These are phyloP conservation scores for Psylliodes chrysocephalus DNA, from an alignment of 2,888 invertebrate genomes.

Conservation along the genomic window DNA sequence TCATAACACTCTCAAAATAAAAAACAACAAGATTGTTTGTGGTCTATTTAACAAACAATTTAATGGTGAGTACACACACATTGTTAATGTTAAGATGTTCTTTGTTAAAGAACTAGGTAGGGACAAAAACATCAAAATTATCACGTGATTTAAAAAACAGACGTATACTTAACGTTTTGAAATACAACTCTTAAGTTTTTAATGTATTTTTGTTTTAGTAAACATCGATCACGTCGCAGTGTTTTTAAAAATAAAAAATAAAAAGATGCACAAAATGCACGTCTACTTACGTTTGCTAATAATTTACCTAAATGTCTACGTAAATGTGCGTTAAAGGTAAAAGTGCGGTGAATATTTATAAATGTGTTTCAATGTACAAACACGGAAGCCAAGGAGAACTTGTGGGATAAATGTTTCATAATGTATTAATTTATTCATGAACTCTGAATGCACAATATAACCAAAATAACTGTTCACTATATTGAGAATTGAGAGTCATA, in stretches of 20 bases:
- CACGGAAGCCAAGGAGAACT: too few species aligned
- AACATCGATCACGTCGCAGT: not conserved
- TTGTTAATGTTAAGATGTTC: not conserved
- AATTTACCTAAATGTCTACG: not conserved
- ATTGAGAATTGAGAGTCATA: too few species aligned
- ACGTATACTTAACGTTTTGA: not conserved
- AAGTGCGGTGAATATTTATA: too few species aligned
- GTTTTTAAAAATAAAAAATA: constrained; percentile 1
- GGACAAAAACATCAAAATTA: not conserved
- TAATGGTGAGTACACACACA: constrained; percentile 7
- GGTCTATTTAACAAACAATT: constrained; percentile 21
- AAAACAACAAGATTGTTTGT: constrained; percentile 21
- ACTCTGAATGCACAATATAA: too few species aligned
- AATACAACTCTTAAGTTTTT: not conserved
- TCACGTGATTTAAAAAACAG: not conserved
- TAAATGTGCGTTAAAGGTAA: not conserved
- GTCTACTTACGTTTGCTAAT: constrained; percentile 35
- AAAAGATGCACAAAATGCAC: constrained; percentile 23
- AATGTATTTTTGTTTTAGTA: not conserved
- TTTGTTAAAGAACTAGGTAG: not conserved
- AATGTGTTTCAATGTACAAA: too few species aligned
- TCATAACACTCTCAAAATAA: not conserved
- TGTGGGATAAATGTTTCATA: too few species aligned
- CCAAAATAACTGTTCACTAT: too few species aligned
- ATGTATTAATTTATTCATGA: too few species aligned